A percentile compares a stretch with the other conserved stretches of the same genome.
These are phyloP conservation scores for Balaeniceps rex DNA, from an alignment of 2,113 vertebrate genomes.

Conservation along the genomic window DNA sequence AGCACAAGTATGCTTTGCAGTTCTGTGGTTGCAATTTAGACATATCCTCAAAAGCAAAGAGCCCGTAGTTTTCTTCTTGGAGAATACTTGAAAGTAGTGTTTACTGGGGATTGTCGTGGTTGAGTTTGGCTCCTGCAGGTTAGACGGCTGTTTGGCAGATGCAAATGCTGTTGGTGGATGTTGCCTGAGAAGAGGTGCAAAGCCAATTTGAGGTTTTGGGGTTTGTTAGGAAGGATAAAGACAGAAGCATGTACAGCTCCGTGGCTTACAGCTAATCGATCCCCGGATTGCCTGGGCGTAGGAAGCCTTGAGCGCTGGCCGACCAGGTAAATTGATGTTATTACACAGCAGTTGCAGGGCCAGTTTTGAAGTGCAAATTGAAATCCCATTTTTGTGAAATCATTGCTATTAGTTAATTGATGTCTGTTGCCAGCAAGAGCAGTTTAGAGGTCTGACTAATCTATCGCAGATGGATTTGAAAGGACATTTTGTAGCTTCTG, in stretches of 20 bases:
- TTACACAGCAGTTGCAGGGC: background rate
- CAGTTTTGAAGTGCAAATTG: constrained; percentile 35
- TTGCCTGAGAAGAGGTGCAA: background rate
- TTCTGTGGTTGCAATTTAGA: background rate
- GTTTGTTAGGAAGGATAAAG: background rate
- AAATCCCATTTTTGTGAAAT: constrained; percentile 19
- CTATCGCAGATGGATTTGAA: background rate
- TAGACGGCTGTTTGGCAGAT: background rate
- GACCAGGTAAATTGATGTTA: background rate
- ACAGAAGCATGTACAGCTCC: background rate
- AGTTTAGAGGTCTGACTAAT: background rate
- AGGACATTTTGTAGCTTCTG: background rate
- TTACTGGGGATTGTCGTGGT: background rate
- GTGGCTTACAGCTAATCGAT: background rate
- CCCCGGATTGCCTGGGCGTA: background rate
- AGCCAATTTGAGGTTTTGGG: background rate
- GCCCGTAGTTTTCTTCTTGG: background rate
- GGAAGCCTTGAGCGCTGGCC: background rate
- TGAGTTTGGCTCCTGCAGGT: background rate
- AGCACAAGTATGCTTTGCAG: background rate
- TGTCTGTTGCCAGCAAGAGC: background rate
- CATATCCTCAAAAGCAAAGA: background rate
- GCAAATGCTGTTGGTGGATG: background rate
- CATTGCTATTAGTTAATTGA: background rate
- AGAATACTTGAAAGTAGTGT: background rate